These are phyloP conservation scores for Torymus tubicola DNA, from an alignment of 2,888 invertebrate species.

Conservation along the genomic window DNA sequence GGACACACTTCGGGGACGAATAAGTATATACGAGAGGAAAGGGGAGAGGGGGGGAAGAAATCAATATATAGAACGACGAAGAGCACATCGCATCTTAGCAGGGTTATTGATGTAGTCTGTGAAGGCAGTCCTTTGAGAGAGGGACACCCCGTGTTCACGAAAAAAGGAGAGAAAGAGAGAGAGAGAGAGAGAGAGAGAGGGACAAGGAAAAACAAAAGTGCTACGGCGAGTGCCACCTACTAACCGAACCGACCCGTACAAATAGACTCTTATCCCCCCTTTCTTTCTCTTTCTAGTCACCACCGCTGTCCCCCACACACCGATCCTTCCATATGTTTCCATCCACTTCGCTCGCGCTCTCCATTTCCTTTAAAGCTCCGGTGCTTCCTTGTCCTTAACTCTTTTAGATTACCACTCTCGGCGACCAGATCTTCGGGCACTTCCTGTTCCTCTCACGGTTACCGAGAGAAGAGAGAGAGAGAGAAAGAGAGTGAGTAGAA, in stretches of 20 bases:
- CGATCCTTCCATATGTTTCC: constrained; percentile 53
- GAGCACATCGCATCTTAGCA: constrained; percentile 9
- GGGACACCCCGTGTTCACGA: constrained; percentile 15
- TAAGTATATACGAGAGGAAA: constrained; percentile 4
- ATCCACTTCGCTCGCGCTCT: constrained; percentile 28
- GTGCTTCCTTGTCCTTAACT: constrained; percentile 56
- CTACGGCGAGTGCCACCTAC: constrained; percentile 33
- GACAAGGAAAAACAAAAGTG: constrained; percentile 54
- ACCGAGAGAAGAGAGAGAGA: constrained; percentile 22
- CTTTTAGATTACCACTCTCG: constrained; percentile 57
- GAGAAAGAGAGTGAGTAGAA: too few relatives aligned
- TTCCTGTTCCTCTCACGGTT: constrained; percentile 27
- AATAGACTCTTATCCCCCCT: constrained; percentile 53
- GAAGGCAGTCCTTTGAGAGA: constrained; percentile 31
- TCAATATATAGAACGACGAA: not conserved
- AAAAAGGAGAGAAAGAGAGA: constrained; percentile 20
- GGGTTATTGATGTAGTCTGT: constrained; percentile 35
- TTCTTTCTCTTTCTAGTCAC: not conserved
- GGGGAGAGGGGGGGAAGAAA: not conserved
- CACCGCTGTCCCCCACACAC: too few relatives aligned
- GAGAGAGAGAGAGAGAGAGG: constrained; percentile 1
- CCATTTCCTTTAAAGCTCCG: constrained; percentile 53
- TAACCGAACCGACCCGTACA: constrained; percentile 50
- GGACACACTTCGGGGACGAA: not conserved
- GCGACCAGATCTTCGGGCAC: constrained; percentile 40